Base-by-base conservation (phyloP, 2,797 vertebrate genomes). In the Amblyraja radiata region DNA sequence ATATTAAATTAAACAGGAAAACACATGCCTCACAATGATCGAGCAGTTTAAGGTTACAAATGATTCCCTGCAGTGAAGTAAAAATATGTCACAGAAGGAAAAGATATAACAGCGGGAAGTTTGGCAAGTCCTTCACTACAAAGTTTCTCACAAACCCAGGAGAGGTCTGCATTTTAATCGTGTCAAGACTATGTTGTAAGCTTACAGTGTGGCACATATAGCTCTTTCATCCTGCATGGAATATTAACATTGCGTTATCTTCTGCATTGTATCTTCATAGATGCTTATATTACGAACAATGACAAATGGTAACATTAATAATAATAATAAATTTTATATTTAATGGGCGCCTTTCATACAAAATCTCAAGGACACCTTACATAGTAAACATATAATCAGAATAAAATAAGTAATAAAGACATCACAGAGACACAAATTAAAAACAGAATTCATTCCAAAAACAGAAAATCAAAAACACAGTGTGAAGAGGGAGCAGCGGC, bases 241-340 rank as follows among this genome's bases (percentile, higher is more conserved):
- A 63, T n/a, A 58, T 86, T 63, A 46, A 71, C 71, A 71, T 46
- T 21, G 71, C 73, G n/a, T 90, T 71, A 65, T 32, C 68, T 92
- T 68, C 90, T 92, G 90, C 39, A 14, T 92, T 92, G 46, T 91
- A 74, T 91, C 65, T 91, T n/a, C 90, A 92, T 92, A 68, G 39
- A 68, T 71, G 13, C 46, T 92, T 92, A 13, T 76, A 76, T 46
- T 54, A 58, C 36, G 73, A 76, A 92, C 25, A 23, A 74, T 92
- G 71, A 76, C 90, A 92, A 76, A 74, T 92, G 18, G 28, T 54
- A 92, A 32, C 32, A 32, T 92, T 76, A 92, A 92, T n/a, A n/a
- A n/a, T n/a, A n/a, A n/a, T n/a, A n/a, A n/a, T n/a, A n/a, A n/a
- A n/a, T n/a, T n/a, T n/a, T n/a, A n/a, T n/a, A n/a, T n/a, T n/a